Percentiles rank a stretch among this genome's conserved stretches.
Conservation (phyloP, 2,888 invertebrate genomes). For the Chymomyza procnemis region DNA sequence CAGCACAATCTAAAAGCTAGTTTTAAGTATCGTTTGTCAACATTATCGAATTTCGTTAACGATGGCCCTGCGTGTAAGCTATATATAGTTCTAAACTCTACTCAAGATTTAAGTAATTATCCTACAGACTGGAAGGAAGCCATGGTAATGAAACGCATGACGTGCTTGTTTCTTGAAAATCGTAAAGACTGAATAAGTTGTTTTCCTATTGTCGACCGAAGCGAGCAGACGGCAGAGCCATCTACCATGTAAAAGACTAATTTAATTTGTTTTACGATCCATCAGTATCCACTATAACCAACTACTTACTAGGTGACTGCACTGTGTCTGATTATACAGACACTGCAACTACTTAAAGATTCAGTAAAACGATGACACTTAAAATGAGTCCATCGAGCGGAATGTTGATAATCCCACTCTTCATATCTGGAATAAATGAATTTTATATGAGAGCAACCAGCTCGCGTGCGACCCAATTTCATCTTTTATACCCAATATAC, state of each 20-base stretch:
- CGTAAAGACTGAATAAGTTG: constrained; percentile 78
- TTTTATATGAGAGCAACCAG: neutral
- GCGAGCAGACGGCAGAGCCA: too few species aligned
- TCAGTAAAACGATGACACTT: constrained; percentile 39
- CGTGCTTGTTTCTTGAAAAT: constrained; percentile 79
- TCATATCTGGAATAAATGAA: constrained; percentile 44
- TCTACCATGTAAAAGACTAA: neutral
- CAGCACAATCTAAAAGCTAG: constrained; percentile 73
- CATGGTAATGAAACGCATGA: constrained; percentile 72
- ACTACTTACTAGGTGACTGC: constrained; percentile 34
- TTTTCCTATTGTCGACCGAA: too few species aligned
- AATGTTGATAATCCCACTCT: constrained; percentile 34
- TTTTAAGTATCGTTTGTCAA: constrained; percentile 76
- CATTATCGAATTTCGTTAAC: constrained; percentile 68
- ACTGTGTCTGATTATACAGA: constrained; percentile 34
- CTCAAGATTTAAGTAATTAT: constrained; percentile 68
- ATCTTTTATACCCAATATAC: neutral
- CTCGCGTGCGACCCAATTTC: constrained; percentile 8
- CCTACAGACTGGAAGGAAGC: constrained; percentile 69
- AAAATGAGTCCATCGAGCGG: constrained; percentile 28
- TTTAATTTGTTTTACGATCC: neutral
- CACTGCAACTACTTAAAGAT: constrained; percentile 70
- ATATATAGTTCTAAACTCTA: constrained; percentile 69
- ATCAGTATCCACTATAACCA: constrained; percentile 37
- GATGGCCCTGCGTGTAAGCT: constrained; percentile 47